phyloP scores from a whole-genome alignment of 1,140 invertebrate genomes.

The Magallana ariakensis region DNA sequence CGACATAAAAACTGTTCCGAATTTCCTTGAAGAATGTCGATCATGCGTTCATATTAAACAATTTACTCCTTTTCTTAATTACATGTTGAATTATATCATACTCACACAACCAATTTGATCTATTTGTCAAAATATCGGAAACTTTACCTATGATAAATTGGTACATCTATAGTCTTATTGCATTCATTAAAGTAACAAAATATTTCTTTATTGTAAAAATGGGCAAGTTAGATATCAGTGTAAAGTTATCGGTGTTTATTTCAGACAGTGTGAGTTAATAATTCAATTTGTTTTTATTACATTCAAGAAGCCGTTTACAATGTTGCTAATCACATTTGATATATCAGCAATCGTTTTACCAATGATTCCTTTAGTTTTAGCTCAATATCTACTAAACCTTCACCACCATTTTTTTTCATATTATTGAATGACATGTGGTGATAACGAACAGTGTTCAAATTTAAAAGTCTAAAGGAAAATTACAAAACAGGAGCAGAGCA shows the following conservation, averaged over 20 bases:
- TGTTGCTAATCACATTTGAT: background rate
- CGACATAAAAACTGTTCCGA: too few species aligned
- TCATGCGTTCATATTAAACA: constrained; percentile 3
- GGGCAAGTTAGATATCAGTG: background rate
- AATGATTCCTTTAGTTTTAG: background rate
- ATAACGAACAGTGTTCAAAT: too few species aligned
- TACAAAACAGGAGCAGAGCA: too few species aligned
- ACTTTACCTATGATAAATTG: background rate
- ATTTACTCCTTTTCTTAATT: background rate
- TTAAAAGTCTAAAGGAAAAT: too few species aligned
- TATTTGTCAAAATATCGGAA: background rate
- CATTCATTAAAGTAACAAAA: background rate
- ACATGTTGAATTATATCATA: background rate
- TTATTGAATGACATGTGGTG: too few species aligned
- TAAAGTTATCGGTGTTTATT: too few species aligned
- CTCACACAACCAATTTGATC: background rate
- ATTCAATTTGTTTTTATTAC: background rate
- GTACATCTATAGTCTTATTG: background rate
- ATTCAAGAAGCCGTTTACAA: background rate
- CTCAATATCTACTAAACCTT: background rate
- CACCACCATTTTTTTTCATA: background rate
- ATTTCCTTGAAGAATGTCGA: too few species aligned
- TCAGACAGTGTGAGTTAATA: too few species aligned
- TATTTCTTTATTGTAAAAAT: background rate
- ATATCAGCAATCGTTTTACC: background rate